Percentiles rank a stretch among this genome's conserved stretches.
phyloP scores from a whole-genome alignment of 2,888 invertebrate genomes.

The Orthosia incerta region DNA sequence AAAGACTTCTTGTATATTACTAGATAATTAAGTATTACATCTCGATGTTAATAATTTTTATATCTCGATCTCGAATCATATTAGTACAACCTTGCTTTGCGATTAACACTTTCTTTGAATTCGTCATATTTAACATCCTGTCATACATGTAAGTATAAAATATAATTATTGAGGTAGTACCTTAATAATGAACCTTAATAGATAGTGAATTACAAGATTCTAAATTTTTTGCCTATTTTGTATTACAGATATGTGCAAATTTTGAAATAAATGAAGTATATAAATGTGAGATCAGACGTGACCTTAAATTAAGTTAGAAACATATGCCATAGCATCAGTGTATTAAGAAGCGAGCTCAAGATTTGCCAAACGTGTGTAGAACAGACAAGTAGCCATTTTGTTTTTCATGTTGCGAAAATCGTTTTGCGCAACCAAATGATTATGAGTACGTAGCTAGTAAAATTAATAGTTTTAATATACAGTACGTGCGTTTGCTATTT shows the following conservation, averaged over 20 bases:
- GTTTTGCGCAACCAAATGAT: conserved; percentile 40
- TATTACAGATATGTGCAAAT: conserved; percentile 51
- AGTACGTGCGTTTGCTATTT: conserved; percentile 52
- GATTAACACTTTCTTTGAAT: conserved; percentile 47
- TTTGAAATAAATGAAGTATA: conserved; percentile 50
- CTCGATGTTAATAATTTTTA: conserved; percentile 65
- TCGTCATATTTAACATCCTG: conserved; percentile 43
- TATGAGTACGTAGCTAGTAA: conserved; percentile 62
- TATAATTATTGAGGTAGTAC: conserved; percentile 44
- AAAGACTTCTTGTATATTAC: conserved; percentile 67
- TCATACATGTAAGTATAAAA: conserved; percentile 37
- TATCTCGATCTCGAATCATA: conserved; percentile 59
- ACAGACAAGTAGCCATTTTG: conserved; percentile 41
- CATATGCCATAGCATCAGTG: conserved; percentile 55
- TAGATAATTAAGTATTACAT: conserved; percentile 61
- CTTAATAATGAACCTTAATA: conserved; percentile 52
- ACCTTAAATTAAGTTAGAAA: conserved; percentile 50
- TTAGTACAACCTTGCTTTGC: conserved; percentile 55
- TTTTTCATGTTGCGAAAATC: conserved; percentile 37
- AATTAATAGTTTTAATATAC: conserved; percentile 61
- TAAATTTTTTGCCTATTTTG: conserved; percentile 66
- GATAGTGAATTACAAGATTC: conserved; percentile 67
- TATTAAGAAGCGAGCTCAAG: conserved; percentile 56
- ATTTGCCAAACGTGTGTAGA: conserved; percentile 41
- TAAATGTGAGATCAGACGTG: conserved; percentile 47